These are phyloP conservation scores for Agapornis roseicollis DNA, from an alignment of 2,113 vertebrate species.

Conservation along the genomic window DNA sequence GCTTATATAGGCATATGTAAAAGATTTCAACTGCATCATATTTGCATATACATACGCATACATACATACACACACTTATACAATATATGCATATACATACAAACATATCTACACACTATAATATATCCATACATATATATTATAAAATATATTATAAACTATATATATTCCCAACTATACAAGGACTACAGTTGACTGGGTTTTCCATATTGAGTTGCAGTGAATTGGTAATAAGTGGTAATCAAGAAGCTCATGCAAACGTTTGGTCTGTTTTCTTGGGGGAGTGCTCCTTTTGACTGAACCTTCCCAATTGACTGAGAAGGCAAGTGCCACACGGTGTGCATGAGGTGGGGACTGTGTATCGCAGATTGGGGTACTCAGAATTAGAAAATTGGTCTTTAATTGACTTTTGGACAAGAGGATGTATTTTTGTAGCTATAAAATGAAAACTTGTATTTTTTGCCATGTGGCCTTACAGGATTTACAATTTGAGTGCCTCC, in stretches of 20 bases:
- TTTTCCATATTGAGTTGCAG: background rate
- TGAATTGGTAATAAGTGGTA: background rate
- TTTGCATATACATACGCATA: background rate
- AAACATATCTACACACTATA: fast-evolving
- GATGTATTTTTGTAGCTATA: background rate
- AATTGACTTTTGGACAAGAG: background rate
- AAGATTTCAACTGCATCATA: background rate
- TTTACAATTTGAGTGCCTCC: background rate
- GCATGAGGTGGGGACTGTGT: background rate
- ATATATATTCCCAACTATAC: background rate
- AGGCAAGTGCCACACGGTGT: fast-evolving
- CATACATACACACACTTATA: fast-evolving
- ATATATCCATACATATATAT: background rate
- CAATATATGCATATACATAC: background rate
- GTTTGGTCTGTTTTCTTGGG: background rate
- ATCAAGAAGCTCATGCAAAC: background rate
- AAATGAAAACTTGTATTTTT: background rate
- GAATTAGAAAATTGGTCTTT: background rate
- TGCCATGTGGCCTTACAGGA: background rate
- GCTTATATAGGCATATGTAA: background rate
- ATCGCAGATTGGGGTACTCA: background rate
- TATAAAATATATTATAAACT: background rate
- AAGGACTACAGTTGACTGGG: background rate
- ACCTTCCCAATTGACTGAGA: background rate
- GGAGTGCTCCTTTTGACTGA: background rate